These are phyloP conservation scores for Mormyrus lacerda DNA, from an alignment of 2,113 vertebrate genomes.

Conservation along the genomic window DNA sequence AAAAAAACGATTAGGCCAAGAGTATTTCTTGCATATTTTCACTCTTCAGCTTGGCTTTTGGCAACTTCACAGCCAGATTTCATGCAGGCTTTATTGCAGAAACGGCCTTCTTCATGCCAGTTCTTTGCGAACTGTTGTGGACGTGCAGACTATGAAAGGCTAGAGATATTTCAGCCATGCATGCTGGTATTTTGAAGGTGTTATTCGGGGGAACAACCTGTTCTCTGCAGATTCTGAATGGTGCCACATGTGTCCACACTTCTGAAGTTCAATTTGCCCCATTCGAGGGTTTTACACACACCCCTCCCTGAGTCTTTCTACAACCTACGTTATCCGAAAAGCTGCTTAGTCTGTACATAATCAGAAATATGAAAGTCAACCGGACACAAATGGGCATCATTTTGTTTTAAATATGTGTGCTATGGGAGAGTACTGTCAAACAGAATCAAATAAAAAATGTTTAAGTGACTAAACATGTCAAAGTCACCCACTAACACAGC, in stretches of 20 bases:
- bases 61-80: background rate
- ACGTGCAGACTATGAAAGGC: background rate
- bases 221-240: background rate
- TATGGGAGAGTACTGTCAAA: background rate
- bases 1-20: background rate
- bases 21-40: background rate
- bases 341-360: background rate
- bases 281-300: background rate
- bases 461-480: background rate
- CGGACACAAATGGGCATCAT: background rate
- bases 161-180: background rate
- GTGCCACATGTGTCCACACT: background rate
- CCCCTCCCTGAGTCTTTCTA: background rate
- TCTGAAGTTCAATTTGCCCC: background rate
- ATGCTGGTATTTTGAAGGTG: background rate
- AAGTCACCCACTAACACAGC: background rate
- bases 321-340: background rate
- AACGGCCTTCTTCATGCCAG: background rate
- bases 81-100: background rate
- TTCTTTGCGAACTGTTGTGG: background rate
- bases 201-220: background rate
- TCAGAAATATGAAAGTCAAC: background rate
- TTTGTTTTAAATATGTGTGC: background rate
- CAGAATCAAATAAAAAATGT: background rate
- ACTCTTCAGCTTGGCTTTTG: background rate